These are phyloP conservation scores for Dromaius novaehollandiae DNA, from an alignment of 2,113 vertebrate species.

Conservation along the genomic window DNA sequence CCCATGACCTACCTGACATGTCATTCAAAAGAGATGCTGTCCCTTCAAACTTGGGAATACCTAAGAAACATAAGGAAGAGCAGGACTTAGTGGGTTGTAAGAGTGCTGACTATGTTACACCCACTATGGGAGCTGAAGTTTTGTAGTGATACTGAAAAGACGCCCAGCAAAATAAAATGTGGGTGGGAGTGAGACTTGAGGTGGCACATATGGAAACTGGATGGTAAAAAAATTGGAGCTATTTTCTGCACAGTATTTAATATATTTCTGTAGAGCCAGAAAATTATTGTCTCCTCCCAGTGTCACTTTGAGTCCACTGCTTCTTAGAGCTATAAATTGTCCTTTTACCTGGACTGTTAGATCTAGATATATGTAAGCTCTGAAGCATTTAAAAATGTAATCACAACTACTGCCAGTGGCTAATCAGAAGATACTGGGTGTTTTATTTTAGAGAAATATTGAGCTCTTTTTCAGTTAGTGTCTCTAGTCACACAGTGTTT, in stretches of 20 bases:
- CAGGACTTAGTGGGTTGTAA: neutral
- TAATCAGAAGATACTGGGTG: neutral
- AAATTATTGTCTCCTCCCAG: neutral
- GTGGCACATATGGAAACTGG: neutral
- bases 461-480: neutral
- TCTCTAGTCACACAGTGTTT: neutral
- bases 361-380: neutral
- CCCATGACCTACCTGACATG: neutral
- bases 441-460: constrained; percentile 3
- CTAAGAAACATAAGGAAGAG: neutral
- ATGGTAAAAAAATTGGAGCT: neutral
- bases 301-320: neutral
- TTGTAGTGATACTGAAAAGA: neutral
- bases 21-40: neutral
- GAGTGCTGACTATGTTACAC: neutral
- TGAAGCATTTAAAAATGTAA: neutral
- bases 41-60: neutral
- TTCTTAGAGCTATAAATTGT: neutral
- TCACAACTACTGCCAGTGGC: neutral
- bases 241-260: neutral
- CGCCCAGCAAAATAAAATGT: neutral
- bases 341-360: neutral
- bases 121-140: neutral
- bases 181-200: neutral
- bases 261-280: neutral